Conservation (phyloP, 2,797 vertebrate genomes). For the Chromobotia macracanthus region DNA sequence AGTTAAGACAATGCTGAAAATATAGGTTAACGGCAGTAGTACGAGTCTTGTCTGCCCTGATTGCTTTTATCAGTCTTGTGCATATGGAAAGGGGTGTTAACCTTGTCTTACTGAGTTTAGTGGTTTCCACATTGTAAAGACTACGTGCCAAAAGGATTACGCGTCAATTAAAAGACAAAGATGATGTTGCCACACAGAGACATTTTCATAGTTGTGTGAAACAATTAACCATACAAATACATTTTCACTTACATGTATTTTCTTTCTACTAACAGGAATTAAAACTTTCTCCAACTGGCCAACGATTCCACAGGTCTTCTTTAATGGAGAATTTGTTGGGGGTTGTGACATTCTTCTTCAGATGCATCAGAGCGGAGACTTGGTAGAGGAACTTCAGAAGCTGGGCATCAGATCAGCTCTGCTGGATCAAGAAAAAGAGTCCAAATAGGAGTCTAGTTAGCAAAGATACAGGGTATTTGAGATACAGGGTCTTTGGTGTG, state of each 20-base stretch:
- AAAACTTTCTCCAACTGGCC: conserved; percentile 98
- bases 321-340: conserved; percentile 96
- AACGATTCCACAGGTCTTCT: conserved; percentile 96
- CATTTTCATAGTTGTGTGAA: background rate
- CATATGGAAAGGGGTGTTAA: conserved; percentile 63
- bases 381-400: conserved; percentile 96
- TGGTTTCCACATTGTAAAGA: background rate
- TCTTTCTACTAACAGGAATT: conserved; percentile 78
- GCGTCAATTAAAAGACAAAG: background rate
- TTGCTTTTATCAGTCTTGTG: conserved; percentile 69
- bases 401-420: conserved; percentile 89
- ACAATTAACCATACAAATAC: background rate
- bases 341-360: conserved; percentile 98
- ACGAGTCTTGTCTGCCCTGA: background rate
- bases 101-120: background rate
- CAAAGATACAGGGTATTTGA: background rate
- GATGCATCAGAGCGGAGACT: conserved; percentile 98
- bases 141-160: too few species aligned
- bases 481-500: background rate
- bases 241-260: conserved; percentile 16
- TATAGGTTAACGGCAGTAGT: conserved; percentile 17
- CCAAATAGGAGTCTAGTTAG: conserved; percentile 76
- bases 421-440: conserved; percentile 82
- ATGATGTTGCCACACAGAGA: background rate
- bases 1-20: background rate